A percentile compares a stretch with the other conserved stretches of the same genome.
phyloP scores from a whole-genome alignment of 1,140 invertebrate species.

The Vanessa atalanta region DNA sequence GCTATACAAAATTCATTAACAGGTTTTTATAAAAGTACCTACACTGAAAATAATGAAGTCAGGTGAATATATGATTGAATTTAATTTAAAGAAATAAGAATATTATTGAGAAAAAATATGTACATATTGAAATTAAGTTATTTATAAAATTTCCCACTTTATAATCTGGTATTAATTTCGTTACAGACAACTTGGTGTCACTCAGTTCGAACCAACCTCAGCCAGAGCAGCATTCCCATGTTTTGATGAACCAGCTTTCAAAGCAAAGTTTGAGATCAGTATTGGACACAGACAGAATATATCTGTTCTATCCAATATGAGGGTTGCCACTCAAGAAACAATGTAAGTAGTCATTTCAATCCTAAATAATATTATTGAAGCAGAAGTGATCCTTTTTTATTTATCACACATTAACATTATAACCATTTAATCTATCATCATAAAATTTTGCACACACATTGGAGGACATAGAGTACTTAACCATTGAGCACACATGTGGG shows the following conservation, averaged over 20 bases:
- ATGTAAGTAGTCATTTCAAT: slow-evolving; percentile 58
- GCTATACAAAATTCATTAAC: slow-evolving; percentile 82
- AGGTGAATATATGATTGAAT: slow-evolving; percentile 56
- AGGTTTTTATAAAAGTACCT: slow-evolving; percentile 92
- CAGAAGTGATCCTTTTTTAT: no score
- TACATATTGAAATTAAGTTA: neutral
- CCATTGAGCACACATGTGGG: no score
- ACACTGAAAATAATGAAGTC: slow-evolving; percentile 77
- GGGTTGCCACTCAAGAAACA: slow-evolving; percentile 66
- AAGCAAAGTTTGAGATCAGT: slow-evolving; percentile 87
- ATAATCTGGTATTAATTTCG: neutral
- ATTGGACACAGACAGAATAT: slow-evolving; percentile 81
- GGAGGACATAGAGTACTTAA: no score
- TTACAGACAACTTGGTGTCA: slow-evolving; percentile 82
- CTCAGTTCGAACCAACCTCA: slow-evolving; percentile 86
- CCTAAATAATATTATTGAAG: neutral
- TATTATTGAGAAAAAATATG: neutral
- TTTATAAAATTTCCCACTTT: neutral
- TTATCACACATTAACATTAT: no score
- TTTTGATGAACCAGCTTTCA: slow-evolving; percentile 89
- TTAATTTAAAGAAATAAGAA: neutral
- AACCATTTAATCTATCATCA: no score
- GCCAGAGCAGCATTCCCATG: slow-evolving; percentile 87
- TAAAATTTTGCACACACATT: no score
- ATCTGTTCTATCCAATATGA: slow-evolving; percentile 84